Base-by-base conservation (phyloP, 37 sponge, comb jelly and placozoan species). In the Bolinopsis microptera region DNA sequence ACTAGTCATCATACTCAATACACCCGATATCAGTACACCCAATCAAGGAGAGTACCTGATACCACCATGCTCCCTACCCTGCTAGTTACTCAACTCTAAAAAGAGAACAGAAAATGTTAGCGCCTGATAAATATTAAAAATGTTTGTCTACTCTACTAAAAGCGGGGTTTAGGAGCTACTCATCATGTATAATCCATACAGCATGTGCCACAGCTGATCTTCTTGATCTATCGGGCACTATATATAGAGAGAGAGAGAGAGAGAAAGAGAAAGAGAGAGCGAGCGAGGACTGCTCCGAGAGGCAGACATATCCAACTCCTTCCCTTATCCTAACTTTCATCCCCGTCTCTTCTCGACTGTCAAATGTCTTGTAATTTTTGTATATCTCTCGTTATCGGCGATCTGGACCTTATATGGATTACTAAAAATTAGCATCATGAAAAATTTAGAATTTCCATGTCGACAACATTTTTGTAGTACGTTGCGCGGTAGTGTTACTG, bases 401-500 rank as follows among this genome's bases (percentile, higher is more conserved):
- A 34, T 31, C 80, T 32, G 33, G 80, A 35, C 80, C 32, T 77
- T 77, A 77, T 77, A 77, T 34, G 80, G 80, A 77, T 77, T 77
- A 77, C 80, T 77, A 77, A 77, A 77, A 77, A 77, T 77, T 77
- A 77, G 80, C 32, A 77, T 77, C 80, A 77, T 77, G 80, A 77
- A 77, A 77, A 77, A 77, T 77, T 77, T 77, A 77, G 80, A 77
- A 77, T 77, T 77, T 77, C 80, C 80, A 77, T 77, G 80, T 77
- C 80, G 80, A 77, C 80, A 77, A 34, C 80, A 77, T 77, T 77
- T 77, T 77, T 77, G 74, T 72, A 72, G 30, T 72, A 28, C 74
- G 31, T 28, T 23, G 74, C 61, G 13, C 61, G 61, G 61, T 48
- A 48, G 61, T 48, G 61, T 48, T 13, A 48, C 9, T 48, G 61